Evolutionary conservation across 2,797 vertebrate genomes (phyloP).

Genomic region (Pseudocheirus occidentalis): DNA sequence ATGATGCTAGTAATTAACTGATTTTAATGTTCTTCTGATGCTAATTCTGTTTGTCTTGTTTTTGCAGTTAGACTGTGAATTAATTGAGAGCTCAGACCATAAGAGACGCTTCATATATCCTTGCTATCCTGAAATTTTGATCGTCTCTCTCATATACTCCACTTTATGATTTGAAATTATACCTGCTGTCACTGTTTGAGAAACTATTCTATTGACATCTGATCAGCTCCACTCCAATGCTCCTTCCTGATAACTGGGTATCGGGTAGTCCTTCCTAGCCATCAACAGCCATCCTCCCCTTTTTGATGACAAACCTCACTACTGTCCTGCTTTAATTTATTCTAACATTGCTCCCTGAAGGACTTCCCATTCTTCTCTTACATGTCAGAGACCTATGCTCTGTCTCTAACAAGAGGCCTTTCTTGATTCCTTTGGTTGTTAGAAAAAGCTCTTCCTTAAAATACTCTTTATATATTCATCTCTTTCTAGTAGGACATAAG

Average conservation of each 20-base stretch:
- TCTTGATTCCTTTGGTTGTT: background rate
- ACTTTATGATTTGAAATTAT: background rate
- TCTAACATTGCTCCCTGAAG: background rate
- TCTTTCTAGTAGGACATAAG: background rate
- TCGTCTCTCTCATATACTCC: background rate
- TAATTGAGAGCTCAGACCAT: background rate
- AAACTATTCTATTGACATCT: background rate
- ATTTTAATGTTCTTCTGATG: background rate
- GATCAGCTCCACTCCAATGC: background rate
- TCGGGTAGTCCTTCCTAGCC: background rate
- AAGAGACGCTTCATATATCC: background rate
- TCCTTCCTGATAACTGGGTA: background rate
- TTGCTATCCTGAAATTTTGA: background rate
- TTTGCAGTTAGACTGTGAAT: background rate
- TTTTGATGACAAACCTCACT: background rate
- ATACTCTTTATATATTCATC: background rate
- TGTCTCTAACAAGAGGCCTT: background rate
- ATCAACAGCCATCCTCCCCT: background rate
- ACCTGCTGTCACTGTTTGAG: background rate
- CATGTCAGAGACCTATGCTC: background rate
- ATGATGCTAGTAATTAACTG: background rate
- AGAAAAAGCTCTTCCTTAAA: background rate
- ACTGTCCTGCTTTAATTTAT: background rate
- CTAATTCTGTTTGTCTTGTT: background rate
- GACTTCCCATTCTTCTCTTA: background rate